Evolutionary conservation across 2,888 invertebrate species (phyloP).

Genomic region (Bruchidius siliquastri): DNA sequence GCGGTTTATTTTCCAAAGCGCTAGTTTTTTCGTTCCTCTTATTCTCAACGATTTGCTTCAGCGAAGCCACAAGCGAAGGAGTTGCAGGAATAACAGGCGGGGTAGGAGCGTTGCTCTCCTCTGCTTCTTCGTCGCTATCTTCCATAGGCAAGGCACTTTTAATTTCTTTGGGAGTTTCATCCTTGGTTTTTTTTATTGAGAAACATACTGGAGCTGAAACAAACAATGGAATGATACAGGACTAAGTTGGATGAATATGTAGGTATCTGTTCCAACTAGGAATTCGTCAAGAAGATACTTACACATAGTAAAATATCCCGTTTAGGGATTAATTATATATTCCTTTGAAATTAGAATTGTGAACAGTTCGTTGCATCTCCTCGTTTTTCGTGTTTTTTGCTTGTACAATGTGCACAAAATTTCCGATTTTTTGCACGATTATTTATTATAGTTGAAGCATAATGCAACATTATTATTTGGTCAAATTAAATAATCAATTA

Average conservation of each 20-base stretch:
- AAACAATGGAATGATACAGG: neutral
- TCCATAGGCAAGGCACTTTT: slow-evolving; percentile 75
- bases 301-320: no score
- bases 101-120: slow-evolving; percentile 4
- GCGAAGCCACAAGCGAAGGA: neutral
- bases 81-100: neutral
- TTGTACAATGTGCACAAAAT: no score
- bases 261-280: no score
- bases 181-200: slow-evolving; percentile 79
- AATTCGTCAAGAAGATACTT: no score
- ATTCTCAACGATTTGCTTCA: slow-evolving; percentile 5
- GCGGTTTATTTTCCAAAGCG: neutral
- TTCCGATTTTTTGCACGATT: no score
- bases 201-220: slow-evolving; percentile 70
- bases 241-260: slow-evolving; percentile 1
- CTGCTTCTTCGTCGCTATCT: slow-evolving; percentile 63
- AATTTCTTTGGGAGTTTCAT: slow-evolving; percentile 44
- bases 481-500: no score
- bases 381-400: no score
- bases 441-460: no score
- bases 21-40: neutral
- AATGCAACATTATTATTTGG: no score
- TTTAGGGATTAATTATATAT: no score
- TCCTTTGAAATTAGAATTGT: no score
- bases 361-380: no score